Evolutionary conservation across 2,888 invertebrate genomes (phyloP), one percentile per base, ranked within the genome.

Genomic region (Trachelus tabidus): DNA sequence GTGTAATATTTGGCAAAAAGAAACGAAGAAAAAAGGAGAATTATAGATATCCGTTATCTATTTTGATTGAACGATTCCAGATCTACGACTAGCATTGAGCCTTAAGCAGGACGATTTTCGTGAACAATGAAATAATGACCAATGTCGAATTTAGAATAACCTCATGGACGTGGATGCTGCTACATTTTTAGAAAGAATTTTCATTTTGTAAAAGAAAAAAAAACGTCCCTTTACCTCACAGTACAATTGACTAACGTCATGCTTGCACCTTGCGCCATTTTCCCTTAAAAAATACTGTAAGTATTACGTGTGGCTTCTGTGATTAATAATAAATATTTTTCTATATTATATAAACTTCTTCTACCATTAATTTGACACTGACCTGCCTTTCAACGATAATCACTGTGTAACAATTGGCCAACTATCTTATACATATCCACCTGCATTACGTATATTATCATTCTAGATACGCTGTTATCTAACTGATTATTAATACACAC

Each of bases 241-340:
- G 56, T 56, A 56, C 56, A 56, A 56, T 56, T 56, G 56, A 56
- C 56, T 23, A 56, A 56, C 1, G 56, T 56, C 56, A 9, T 15
- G 56, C 23, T 56, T 23, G 56, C 56, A 56, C 56, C 56, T 56
- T 56, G 56, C 56, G 56, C 23, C 23, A 56, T 56, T 56, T 12
- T 56, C 23, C 56, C 23, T 56, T 56, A 23, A 56, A 56, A 56
- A 56, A 76, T 75, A 73, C 71, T 76, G n/a, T 78, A 73, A 78
- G 79, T 79, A 79, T 76, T 76, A 76, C 76, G 75, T 78, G 73
- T 78, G 73, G 76, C 76, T 76, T 81, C 75, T 80, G 79, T 77
- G 73, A 79, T 77, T 40, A 73, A 79, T 81, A 81, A 77, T 83
- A 81, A 79, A 82, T 81, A 80, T 79, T 73, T 77, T 77, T 75